Base-by-base conservation (phyloP, 2,797 vertebrate species). In the Sylvia borin region DNA sequence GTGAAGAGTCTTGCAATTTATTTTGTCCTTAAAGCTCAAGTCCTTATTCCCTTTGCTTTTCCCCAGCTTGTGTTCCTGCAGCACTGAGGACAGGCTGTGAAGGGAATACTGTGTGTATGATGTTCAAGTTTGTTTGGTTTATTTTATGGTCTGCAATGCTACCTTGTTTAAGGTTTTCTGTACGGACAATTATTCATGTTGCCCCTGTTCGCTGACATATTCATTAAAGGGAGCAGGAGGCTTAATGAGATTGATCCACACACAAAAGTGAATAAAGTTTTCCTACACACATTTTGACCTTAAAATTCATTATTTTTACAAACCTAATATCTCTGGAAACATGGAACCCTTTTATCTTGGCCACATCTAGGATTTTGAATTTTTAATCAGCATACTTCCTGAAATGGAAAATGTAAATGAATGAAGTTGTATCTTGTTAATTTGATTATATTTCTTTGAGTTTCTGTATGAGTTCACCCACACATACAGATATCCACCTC, bases 241-340 rank as follows among this genome's bases (percentile, higher is more conserved):
- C 88, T 97, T 97, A 97, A 98, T 96, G 95, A 95, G 88, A 97
- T 88, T 86, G 97, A 98, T 98, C 97, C 60, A 83, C 94, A 89
- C 43, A 48, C 42, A 38, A 24, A 95, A 95, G 88, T 96, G 97
- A 98, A 97, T 97, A 96, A 97, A 96, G 92, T 91, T 75, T 74
- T 76, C 89, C 79, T 95, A 97, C 86, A 97, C 92, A 92, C 54
- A 75, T 18, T 93, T 93, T 95, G 96, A 97, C 85, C 94, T 83
- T 43, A 95, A 79, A 97, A 97, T 98, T 97, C 91, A 97, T 98
- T 97, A 97, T 73, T 97, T 92, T 92, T 24, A 65, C 65, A 97
- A 94, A 97, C 85, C 82, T 97, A 53, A 2, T 38, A 53, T 51
- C 2, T 4, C 38, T 77, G 26, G 26, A 77, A 94, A 72, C 22